Evolutionary conservation across 1,140 invertebrate genomes (phyloP).

Genomic region (Drosophila bifasciata): DNA sequence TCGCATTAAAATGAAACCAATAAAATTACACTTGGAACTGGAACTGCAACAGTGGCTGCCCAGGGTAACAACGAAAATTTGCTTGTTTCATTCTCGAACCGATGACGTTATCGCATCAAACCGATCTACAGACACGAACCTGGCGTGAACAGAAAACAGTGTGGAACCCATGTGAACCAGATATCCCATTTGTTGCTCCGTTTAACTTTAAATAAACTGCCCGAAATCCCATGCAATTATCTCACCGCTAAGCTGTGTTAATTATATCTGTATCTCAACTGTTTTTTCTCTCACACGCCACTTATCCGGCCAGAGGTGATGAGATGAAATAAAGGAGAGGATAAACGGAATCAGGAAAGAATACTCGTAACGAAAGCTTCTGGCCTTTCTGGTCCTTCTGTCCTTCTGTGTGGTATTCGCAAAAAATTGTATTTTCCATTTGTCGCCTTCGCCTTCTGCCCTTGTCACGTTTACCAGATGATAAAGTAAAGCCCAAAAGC

Average conservation of each 20-base stretch:
- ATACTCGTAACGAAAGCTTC: slow-evolving; percentile 6
- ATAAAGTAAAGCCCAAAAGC: slow-evolving; percentile 71
- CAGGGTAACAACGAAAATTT: too few relatives aligned
- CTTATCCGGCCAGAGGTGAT: slow-evolving; percentile 34
- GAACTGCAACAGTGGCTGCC: too few relatives aligned
- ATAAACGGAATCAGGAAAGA: neutral
- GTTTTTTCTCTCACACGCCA: slow-evolving; percentile 12
- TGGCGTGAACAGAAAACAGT: too few relatives aligned
- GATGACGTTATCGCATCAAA: too few relatives aligned
- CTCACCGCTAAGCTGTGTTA: slow-evolving; percentile 53
- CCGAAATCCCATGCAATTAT: slow-evolving; percentile 39
- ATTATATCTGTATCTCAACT: slow-evolving; percentile 48
- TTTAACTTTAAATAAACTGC: slow-evolving; percentile 31
- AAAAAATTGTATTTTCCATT: slow-evolving; percentile 35
- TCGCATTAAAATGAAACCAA: too few relatives aligned
- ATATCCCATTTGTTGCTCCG: neutral
- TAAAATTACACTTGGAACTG: too few relatives aligned
- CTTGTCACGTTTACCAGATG: slow-evolving; percentile 78
- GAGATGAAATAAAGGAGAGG: slow-evolving; percentile 26
- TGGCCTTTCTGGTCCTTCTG: too few relatives aligned
- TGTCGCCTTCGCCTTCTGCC: slow-evolving; percentile 61
- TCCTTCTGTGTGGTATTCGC: slow-evolving; percentile 31
- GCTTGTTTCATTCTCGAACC: too few relatives aligned
- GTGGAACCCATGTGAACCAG: too few relatives aligned
- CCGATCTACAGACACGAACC: too few relatives aligned